Percentiles rank a stretch among this genome's conserved stretches.
These are phyloP conservation scores for Grammomys surdaster DNA, from an alignment of 2,113 vertebrate genomes.

Conservation along the genomic window DNA sequence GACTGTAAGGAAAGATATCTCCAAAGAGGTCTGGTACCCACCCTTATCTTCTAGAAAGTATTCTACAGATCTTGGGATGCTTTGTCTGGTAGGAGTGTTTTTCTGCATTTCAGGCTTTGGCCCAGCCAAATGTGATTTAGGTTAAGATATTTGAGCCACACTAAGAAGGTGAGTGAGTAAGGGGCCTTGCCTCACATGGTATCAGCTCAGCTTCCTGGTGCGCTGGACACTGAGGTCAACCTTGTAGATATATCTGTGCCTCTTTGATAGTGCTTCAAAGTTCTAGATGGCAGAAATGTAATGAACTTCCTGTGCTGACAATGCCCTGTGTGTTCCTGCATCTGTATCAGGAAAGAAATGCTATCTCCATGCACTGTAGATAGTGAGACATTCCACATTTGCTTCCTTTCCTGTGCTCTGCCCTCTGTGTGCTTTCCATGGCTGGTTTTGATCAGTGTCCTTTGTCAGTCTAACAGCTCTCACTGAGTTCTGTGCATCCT, in stretches of 20 bases:
- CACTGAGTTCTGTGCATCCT: background rate
- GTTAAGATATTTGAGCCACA: background rate
- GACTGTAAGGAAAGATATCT: background rate
- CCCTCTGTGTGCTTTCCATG: background rate
- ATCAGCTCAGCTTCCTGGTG: background rate
- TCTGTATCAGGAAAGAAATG: background rate
- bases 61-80: background rate
- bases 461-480: background rate
- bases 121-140: background rate
- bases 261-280: background rate
- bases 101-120: background rate
- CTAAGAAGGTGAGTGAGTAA: background rate
- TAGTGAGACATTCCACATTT: background rate
- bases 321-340: background rate
- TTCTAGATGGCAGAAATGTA: background rate
- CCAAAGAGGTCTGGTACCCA: background rate
- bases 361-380: background rate
- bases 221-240: background rate
- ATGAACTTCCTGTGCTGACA: background rate
- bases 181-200: background rate
- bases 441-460: background rate
- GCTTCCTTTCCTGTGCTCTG: background rate
- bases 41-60: background rate
- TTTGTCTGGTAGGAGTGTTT: background rate
- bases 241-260: background rate